Conservation (phyloP, 2,113 vertebrate genomes). For the Conger conger region DNA sequence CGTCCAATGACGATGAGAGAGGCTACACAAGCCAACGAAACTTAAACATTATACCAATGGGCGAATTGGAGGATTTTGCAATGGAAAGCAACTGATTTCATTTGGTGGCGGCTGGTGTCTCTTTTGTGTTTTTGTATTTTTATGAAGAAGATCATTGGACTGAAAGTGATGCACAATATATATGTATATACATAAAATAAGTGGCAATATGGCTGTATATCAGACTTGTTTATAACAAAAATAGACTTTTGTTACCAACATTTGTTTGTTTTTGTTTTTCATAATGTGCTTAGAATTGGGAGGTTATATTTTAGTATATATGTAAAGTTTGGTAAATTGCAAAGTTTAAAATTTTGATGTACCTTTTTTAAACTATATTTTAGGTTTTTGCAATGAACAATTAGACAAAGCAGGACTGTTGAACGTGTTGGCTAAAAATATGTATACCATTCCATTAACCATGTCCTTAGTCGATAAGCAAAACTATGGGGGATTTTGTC, state of each 20-base stretch:
- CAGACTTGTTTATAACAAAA: slow-evolving; percentile 42
- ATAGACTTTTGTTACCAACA: slow-evolving; percentile 10
- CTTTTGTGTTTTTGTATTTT: neutral
- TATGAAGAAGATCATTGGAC: neutral
- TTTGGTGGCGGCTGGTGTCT: slow-evolving; percentile 44
- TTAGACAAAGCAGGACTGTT: slow-evolving; percentile 27
- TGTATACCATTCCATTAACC: slow-evolving; percentile 49
- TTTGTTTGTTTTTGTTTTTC: neutral
- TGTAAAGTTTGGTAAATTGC: slow-evolving; percentile 30
- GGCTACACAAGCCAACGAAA: slow-evolving; percentile 39
- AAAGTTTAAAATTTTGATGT: neutral
- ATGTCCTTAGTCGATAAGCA: slow-evolving; percentile 17
- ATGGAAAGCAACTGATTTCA: slow-evolving; percentile 71
- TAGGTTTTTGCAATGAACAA: slow-evolving; percentile 5
- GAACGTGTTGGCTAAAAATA: slow-evolving; percentile 23
- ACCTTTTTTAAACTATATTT: slow-evolving; percentile 10
- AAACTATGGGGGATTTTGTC: slow-evolving; percentile 9
- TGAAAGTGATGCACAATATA: slow-evolving; percentile 13
- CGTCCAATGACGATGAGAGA: slow-evolving; percentile 54
- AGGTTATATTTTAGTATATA: slow-evolving; percentile 9
- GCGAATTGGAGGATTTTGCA: slow-evolving; percentile 85
- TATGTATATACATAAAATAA: slow-evolving; percentile 24
- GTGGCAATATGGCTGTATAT: slow-evolving; percentile 43
- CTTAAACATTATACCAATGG: slow-evolving; percentile 74
- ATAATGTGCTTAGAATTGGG: slow-evolving; percentile 7